These are phyloP conservation scores for Tonatia bakeri DNA, from an alignment of 2,113 vertebrate species.

Conservation along the genomic window DNA sequence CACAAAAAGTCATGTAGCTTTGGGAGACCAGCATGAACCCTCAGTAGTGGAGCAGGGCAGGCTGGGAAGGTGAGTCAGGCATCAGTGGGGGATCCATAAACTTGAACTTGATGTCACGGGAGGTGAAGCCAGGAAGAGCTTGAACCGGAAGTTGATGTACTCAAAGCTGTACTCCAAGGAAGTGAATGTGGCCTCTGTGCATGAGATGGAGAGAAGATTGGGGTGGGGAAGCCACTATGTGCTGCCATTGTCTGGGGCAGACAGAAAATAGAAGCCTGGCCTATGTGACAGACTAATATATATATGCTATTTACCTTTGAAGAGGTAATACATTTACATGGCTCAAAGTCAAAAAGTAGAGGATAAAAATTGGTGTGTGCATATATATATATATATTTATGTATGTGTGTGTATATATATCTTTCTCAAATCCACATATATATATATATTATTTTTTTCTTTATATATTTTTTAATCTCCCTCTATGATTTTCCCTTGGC, in stretches of 20 bases:
- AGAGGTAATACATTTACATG: neutral
- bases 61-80: neutral
- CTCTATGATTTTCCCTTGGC: neutral
- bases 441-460: neutral
- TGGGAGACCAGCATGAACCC: neutral
- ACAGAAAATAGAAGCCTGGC: neutral
- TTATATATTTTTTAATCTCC: neutral
- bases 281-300: neutral
- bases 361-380: neutral
- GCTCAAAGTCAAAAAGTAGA: neutral
- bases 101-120: neutral
- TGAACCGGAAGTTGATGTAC: neutral
- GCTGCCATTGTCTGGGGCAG: neutral
- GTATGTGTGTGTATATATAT: neutral
- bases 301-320: neutral
- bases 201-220: neutral
- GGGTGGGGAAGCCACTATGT: neutral
- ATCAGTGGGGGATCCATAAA: neutral
- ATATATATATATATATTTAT: neutral
- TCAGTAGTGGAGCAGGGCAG: rapidly evolving
- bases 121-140: neutral
- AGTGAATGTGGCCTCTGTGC: neutral
- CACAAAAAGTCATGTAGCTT: rapidly evolving
- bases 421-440: neutral
- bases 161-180: neutral